A percentile compares a stretch with the other conserved stretches of the same genome.
These are phyloP conservation scores for Trichonephila clavata DNA, from an alignment of 1,140 invertebrate genomes.

Conservation along the genomic window DNA sequence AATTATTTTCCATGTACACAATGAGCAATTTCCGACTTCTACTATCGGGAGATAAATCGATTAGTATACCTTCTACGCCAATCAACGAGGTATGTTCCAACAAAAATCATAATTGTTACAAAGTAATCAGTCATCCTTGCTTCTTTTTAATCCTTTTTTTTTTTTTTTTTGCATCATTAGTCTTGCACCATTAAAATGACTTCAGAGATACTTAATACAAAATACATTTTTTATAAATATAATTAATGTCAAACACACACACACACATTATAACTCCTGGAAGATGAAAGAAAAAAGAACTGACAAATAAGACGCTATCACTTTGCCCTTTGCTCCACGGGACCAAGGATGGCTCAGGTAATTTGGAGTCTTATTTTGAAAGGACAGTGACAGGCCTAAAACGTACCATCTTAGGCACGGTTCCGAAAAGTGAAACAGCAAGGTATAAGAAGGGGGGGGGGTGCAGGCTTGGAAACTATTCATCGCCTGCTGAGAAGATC, in stretches of 20 bases:
- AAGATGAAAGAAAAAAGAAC: not conserved
- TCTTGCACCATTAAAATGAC: too few relatives aligned
- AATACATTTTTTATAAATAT: not conserved
- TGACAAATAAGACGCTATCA: not conserved
- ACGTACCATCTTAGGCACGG: not conserved
- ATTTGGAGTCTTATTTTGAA: not conserved
- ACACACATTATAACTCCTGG: not conserved
- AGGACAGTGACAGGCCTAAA: not conserved
- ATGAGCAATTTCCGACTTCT: too few relatives aligned
- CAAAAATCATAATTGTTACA: too few relatives aligned
- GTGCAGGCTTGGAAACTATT: not conserved
- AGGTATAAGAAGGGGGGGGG: not conserved
- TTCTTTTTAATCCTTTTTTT: too few relatives aligned
- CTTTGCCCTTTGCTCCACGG: not conserved
- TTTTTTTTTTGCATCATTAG: too few relatives aligned
- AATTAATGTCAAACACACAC: not conserved
- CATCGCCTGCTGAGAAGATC: constrained; percentile 28
- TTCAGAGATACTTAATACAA: too few relatives aligned
- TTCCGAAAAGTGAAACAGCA: not conserved
- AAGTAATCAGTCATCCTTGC: too few relatives aligned
- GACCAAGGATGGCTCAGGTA: constrained; percentile 24
- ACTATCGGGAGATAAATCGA: too few relatives aligned
- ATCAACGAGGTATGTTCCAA: too few relatives aligned
- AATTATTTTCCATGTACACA: too few relatives aligned
- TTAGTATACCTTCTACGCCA: too few relatives aligned